Conservation (phyloP, 2,888 invertebrate genomes). For the Troilus luridus region DNA sequence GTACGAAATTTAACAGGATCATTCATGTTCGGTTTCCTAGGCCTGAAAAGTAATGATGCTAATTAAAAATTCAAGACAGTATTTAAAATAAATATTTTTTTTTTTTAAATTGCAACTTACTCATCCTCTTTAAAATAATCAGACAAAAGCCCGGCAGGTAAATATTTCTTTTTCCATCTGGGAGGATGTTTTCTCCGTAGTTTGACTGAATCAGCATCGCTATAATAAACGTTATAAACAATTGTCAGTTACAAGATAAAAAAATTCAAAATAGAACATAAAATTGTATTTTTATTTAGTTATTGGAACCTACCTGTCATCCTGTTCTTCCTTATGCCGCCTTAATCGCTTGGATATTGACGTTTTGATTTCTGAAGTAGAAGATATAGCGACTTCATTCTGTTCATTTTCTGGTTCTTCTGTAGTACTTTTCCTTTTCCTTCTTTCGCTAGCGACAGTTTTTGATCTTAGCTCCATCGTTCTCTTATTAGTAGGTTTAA, state of each 20-base stretch:
- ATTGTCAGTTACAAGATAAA: background rate
- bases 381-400: slow-evolving; percentile 60
- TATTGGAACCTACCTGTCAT: slow-evolving; percentile 68
- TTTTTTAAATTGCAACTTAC: slow-evolving; percentile 63
- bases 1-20: slow-evolving; percentile 69
- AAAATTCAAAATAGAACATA: background rate
- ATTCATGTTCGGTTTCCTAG: slow-evolving; percentile 66
- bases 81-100: slow-evolving; percentile 27
- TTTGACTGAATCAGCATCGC: slow-evolving; percentile 66
- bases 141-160: slow-evolving; percentile 87
- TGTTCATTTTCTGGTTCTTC: slow-evolving; percentile 52
- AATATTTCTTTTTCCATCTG: slow-evolving; percentile 83
- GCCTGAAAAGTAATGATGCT: slow-evolving; percentile 55
- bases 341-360: slow-evolving; percentile 73
- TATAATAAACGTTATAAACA: slow-evolving; percentile 51
- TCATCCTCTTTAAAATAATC: slow-evolving; percentile 81
- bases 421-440: slow-evolving; percentile 63
- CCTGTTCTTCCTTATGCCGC: slow-evolving; percentile 70
- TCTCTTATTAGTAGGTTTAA: slow-evolving; percentile 63
- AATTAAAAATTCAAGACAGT: slow-evolving; percentile 29
- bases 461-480: slow-evolving; percentile 63
- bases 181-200: slow-evolving; percentile 74
- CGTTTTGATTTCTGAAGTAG: slow-evolving; percentile 62
- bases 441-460: slow-evolving; percentile 62
- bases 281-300: background rate